Base-by-base conservation (phyloP, 2,888 invertebrate genomes). In the Nephrotoma appendiculata region DNA sequence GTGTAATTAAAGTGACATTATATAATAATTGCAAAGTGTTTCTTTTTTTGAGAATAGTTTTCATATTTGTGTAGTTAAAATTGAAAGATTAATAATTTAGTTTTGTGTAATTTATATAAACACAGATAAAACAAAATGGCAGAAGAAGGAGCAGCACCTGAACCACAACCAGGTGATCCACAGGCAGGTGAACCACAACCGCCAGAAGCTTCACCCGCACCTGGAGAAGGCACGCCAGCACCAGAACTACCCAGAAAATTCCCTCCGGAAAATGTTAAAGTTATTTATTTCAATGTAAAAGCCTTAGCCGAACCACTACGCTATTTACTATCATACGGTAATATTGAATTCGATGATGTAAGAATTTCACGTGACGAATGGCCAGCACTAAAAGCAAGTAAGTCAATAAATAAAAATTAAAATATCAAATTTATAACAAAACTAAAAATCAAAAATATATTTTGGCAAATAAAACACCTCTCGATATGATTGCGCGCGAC, bases 251-350 rank as follows among this genome's bases (percentile, higher is more conserved):
- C 84, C 42, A 41, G 84, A 41, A 84, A 84, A 84, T 41, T 71
- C 31, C 71, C 84, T 15, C 84, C 84, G 15, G 84, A 84, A 84
- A 84, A 84, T 84, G 15, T 84, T 57, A 86, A 86, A 89, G 89
- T 95, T 42, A 93, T 93, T 87, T 95, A 95, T 89, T 95, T 95
- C 90, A 92, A 93, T 89, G 92, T 94, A 41, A 94, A 93, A 90
- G 94, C 93, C 19, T 90, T 94, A 86, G 95, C 92, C 45, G 95
- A 95, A 90, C 94, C 94, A 71, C 92, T 94, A 89, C 92, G 95
- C 88, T 94, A 93, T 88, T 91, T 95, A 9, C 91, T 95, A 87
- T 93, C 93, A 87, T 94, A 94, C 89, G 94, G 94, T 86, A 93
- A 92, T 87, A 90, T 93, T 86, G 92, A 94, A 87, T 95, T 94